Conservation (phyloP, 2,888 invertebrate genomes). For the Diogma glabrata region DNA sequence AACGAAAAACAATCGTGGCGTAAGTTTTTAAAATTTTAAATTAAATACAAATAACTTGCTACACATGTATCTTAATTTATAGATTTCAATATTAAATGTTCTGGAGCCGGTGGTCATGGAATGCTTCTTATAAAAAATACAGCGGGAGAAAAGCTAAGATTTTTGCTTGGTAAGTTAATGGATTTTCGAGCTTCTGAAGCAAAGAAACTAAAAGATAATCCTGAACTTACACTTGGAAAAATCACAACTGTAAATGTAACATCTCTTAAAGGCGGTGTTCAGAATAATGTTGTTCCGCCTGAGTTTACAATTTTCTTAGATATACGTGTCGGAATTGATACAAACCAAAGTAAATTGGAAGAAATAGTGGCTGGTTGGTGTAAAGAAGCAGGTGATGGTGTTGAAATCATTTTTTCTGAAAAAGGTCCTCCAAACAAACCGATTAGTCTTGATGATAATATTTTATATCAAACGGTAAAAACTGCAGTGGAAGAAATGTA, state of each 20-base stretch:
- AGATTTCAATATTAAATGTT: slow-evolving; percentile 54
- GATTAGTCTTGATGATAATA: slow-evolving; percentile 53
- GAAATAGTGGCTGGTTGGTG: slow-evolving; percentile 47
- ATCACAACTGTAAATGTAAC: slow-evolving; percentile 68
- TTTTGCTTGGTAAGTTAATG: slow-evolving; percentile 52
- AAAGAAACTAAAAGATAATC: slow-evolving; percentile 39
- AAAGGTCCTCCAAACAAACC: slow-evolving; percentile 47
- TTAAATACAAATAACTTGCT: too few relatives aligned
- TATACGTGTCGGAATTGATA: slow-evolving; percentile 48
- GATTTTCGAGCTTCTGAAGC: slow-evolving; percentile 48
- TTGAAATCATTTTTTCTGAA: slow-evolving; percentile 52
- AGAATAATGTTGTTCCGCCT: slow-evolving; percentile 70
- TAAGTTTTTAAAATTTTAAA: slow-evolving; percentile 35
- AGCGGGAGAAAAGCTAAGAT: slow-evolving; percentile 58
- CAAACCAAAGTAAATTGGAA: slow-evolving; percentile 45
- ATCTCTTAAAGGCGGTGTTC: slow-evolving; percentile 57
- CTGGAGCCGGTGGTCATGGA: slow-evolving; percentile 66
- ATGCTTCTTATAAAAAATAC: slow-evolving; percentile 54
- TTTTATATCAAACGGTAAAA: slow-evolving; percentile 64
- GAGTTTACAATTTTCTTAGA: slow-evolving; percentile 53
- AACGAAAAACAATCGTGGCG: slow-evolving; percentile 60
- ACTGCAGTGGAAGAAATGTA: slow-evolving; percentile 46
- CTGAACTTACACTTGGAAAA: slow-evolving; percentile 48
- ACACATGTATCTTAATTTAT: slow-evolving; percentile 17
- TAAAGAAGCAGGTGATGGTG: slow-evolving; percentile 59